Evolutionary conservation across 2,888 invertebrate genomes (phyloP).

Genomic region (Catocala fraxini): DNA sequence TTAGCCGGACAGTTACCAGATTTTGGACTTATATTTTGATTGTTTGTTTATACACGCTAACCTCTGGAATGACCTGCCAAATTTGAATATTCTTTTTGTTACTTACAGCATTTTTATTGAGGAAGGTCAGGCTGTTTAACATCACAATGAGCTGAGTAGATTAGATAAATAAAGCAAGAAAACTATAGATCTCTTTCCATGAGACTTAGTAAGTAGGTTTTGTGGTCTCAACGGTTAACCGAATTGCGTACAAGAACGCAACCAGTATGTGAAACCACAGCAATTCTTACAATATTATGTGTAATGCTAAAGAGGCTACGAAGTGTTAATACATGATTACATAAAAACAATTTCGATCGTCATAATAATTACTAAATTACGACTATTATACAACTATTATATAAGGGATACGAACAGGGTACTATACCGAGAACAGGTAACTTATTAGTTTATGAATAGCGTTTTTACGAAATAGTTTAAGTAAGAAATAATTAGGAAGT

Average conservation of each 20-base stretch:
- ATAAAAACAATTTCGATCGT: constrained; percentile 31
- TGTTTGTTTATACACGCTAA: too few relatives aligned
- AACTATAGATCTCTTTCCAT: too few relatives aligned
- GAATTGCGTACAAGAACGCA: constrained; percentile 5
- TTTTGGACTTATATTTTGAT: too few relatives aligned
- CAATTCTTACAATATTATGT: constrained; percentile 1
- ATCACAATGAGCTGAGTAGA: too few relatives aligned
- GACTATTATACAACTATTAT: constrained; percentile 32
- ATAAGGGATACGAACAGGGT: constrained; percentile 15
- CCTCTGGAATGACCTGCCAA: too few relatives aligned
- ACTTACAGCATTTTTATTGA: too few relatives aligned
- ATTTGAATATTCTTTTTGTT: too few relatives aligned
- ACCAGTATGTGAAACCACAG: constrained; percentile 1
- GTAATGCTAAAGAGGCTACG: constrained; percentile 4
- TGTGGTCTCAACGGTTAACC: background rate
- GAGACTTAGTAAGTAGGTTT: background rate
- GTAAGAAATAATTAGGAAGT: constrained; percentile 4
- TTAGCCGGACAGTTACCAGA: too few relatives aligned
- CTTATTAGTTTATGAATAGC: background rate
- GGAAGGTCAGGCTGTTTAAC: too few relatives aligned
- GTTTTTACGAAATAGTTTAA: constrained; percentile 17
- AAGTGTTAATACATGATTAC: constrained; percentile 29
- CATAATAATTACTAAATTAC: constrained; percentile 24
- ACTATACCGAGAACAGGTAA: constrained; percentile 7
- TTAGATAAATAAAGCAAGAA: background rate